Conservation (phyloP, 2,797 vertebrate genomes). For the Rhinatrema bivittatum region DNA sequence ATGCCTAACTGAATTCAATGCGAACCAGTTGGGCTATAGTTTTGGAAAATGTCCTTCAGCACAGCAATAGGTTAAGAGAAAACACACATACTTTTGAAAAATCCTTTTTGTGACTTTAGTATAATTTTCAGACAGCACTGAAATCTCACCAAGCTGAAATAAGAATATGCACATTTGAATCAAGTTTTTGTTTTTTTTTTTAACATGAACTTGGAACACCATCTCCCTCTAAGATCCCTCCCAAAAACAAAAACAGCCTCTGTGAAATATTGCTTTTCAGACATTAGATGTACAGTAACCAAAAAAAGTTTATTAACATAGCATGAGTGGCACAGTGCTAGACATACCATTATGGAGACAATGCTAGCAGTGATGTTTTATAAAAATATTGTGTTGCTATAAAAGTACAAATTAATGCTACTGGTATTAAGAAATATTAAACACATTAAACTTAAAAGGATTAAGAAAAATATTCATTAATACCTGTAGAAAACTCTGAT, state of each 20-base stretch:
- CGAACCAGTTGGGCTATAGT: slow-evolving; percentile 39
- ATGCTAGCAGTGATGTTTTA: slow-evolving; percentile 83
- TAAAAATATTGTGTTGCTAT: slow-evolving; percentile 99
- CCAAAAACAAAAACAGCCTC: slow-evolving; percentile 34
- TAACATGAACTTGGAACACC: neutral
- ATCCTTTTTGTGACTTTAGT: slow-evolving; percentile 30
- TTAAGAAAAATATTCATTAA: slow-evolving; percentile 88
- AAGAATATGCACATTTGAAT: too few relatives aligned
- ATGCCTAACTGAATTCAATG: slow-evolving; percentile 35
- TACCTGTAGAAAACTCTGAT: slow-evolving; percentile 79
- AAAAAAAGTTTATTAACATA: slow-evolving; percentile 79
- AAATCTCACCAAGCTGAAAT: slow-evolving; percentile 48
- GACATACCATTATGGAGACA: slow-evolving; percentile 60
- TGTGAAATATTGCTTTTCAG: slow-evolving; percentile 50
- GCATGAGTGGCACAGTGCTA: slow-evolving; percentile 80
- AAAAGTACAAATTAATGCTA: slow-evolving; percentile 99
- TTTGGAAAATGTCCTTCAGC: slow-evolving; percentile 47
- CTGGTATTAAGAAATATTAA: slow-evolving; percentile 92
- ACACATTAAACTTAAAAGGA: slow-evolving; percentile 80
- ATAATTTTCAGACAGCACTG: slow-evolving; percentile 40
- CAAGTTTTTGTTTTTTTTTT: too few relatives aligned
- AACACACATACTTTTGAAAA: slow-evolving; percentile 52
- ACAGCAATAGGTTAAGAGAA: slow-evolving; percentile 58
- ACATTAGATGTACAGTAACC: slow-evolving; percentile 31
- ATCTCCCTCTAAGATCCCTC: neutral